Evolutionary conservation across 2,888 invertebrate genomes (phyloP).

Genomic region (Cephalotes varians): DNA sequence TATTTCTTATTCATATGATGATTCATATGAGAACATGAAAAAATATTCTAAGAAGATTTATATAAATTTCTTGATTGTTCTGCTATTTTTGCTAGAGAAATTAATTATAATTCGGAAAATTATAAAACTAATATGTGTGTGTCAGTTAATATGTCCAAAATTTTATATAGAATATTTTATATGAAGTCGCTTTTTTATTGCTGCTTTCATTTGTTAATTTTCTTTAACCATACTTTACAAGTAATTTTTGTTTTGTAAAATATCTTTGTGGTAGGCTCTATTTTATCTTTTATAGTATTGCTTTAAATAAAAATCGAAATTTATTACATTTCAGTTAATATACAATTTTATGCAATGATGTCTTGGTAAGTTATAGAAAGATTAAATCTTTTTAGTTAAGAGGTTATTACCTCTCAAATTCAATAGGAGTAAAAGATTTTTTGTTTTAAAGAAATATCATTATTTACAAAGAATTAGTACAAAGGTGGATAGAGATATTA

Average conservation of each 20-base stretch:
- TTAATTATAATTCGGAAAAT: neutral
- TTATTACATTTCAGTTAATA: neutral
- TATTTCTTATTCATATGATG: neutral
- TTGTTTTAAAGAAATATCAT: neutral
- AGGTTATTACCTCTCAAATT: conserved; percentile 12
- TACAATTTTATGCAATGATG: conserved; percentile 74
- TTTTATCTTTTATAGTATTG: conserved; percentile 11
- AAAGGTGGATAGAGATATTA: neutral
- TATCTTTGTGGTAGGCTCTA: conserved; percentile 7
- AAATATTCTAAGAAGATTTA: neutral
- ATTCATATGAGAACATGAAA: neutral
- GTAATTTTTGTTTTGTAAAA: conserved; percentile 24
- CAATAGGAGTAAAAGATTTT: neutral
- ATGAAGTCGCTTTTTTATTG: conserved; percentile 20
- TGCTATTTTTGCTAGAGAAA: conserved; percentile 9
- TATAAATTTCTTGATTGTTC: neutral
- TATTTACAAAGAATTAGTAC: neutral
- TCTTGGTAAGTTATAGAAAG: conserved; percentile 76
- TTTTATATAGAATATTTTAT: too few relatives aligned
- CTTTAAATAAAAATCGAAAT: conserved; percentile 19
- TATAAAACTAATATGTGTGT: too few relatives aligned
- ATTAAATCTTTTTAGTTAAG: neutral
- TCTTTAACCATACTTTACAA: conserved; percentile 6
- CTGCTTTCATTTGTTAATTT: conserved; percentile 42
- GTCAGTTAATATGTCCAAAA: neutral